Evolutionary conservation across 2,113 vertebrate species (phyloP).

Genomic region (Oophaga pumilio): DNA sequence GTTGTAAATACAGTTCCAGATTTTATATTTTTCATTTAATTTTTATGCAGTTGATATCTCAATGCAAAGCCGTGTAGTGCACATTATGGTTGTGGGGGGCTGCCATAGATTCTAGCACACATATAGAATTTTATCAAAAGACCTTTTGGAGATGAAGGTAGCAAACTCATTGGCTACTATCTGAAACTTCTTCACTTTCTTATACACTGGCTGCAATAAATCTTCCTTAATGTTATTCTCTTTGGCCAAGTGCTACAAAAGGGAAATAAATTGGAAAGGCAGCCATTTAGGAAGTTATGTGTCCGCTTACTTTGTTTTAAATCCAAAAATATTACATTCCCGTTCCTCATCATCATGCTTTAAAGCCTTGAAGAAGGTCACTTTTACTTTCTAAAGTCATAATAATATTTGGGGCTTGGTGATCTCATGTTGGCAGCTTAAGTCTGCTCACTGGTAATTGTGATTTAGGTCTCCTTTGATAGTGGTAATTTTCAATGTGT

Average conservation of each 20-base stretch:
- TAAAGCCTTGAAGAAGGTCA: background rate
- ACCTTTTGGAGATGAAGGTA: background rate
- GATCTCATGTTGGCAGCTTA: conserved; percentile 3
- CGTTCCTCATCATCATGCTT: background rate
- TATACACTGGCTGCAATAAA: background rate
- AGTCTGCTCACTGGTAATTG: conserved; percentile 3
- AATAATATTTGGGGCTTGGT: conserved; percentile 4
- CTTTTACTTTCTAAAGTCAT: background rate
- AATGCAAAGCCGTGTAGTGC: no score
- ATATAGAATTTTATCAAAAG: background rate
- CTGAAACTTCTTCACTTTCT: background rate
- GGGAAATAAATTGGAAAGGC: background rate
- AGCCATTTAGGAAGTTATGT: conserved; percentile 5
- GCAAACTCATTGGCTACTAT: background rate
- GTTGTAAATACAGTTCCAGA: no score
- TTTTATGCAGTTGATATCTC: no score
- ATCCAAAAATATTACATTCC: conserved; percentile 9
- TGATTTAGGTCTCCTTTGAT: background rate
- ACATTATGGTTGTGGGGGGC: no score
- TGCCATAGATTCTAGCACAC: background rate
- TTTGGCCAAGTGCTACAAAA: background rate
- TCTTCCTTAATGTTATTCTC: background rate
- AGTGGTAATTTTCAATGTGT: background rate
- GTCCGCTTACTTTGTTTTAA: background rate
- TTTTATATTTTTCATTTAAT: no score